Evolutionary conservation across 2,797 vertebrate genomes (phyloP).

Genomic region (Acanthurus tractus): DNA sequence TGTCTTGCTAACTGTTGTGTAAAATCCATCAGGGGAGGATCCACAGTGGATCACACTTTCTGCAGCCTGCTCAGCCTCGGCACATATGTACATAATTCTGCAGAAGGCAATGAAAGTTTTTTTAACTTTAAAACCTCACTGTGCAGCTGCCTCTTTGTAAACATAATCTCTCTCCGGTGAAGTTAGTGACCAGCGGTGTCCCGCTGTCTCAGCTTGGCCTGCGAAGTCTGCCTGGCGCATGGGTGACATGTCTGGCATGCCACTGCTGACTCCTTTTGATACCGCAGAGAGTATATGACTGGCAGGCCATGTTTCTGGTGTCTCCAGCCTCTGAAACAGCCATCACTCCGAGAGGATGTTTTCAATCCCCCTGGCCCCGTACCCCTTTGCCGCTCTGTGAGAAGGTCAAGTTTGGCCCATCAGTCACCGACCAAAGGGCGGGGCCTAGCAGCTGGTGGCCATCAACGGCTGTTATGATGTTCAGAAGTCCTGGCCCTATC

Average conservation of each 20-base stretch:
- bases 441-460: conserved; percentile 80
- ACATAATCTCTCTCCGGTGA: conserved; percentile 32
- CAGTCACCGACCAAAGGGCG: conserved; percentile 86
- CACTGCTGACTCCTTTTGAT: conserved; percentile 79
- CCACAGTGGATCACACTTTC: conserved; percentile 29
- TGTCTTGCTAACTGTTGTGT: conserved; percentile 58
- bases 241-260: conserved; percentile 85
- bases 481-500: conserved; percentile 42
- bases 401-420: conserved; percentile 89
- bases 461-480: conserved; percentile 79
- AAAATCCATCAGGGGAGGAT: conserved; percentile 48
- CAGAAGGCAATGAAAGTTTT: neutral
- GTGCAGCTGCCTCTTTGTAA: conserved; percentile 12
- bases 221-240: conserved; percentile 81
- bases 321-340: conserved; percentile 84
- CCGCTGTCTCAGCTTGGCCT: conserved; percentile 77
- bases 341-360: conserved; percentile 86
- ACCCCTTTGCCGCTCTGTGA: conserved; percentile 69
- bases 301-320: conserved; percentile 82
- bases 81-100: neutral
- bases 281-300: conserved; percentile 78
- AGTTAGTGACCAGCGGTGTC: conserved; percentile 45
- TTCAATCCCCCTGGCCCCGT: conserved; percentile 80
- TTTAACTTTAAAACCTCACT: neutral
- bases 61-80: conserved; percentile 7